Evolutionary conservation across 2,797 vertebrate genomes (phyloP).

Genomic region (Crocodylus rhombifer): DNA sequence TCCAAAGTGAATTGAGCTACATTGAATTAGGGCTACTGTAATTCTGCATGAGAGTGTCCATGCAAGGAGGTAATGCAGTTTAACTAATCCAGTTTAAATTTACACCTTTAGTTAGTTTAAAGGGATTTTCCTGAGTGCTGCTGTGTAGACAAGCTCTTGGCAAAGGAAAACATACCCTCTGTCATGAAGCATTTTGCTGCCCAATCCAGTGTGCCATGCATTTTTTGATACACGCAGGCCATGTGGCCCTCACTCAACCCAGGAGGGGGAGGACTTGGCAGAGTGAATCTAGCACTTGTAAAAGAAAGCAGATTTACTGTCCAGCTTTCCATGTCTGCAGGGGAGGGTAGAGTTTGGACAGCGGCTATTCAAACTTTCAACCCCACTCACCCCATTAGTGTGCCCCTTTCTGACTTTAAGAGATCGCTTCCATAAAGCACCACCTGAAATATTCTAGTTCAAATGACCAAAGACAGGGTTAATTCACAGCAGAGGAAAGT

Average conservation of each 20-base stretch:
- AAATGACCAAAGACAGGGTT: accelerated
- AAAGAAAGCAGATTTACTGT: neutral
- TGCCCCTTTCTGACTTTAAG: neutral
- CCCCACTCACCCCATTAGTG: neutral
- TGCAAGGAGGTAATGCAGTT: too few relatives aligned
- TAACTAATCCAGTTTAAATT: too few relatives aligned
- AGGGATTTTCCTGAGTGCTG: too few relatives aligned
- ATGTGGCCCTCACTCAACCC: neutral
- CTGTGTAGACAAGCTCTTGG: too few relatives aligned
- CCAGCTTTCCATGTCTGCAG: neutral
- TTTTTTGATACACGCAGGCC: neutral
- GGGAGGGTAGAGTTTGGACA: neutral
- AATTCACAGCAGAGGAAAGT: neutral
- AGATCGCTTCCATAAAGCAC: neutral
- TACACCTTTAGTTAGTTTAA: too few relatives aligned
- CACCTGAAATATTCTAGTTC: neutral
- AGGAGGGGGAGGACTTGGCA: neutral
- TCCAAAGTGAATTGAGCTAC: too few relatives aligned
- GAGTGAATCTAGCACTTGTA: neutral
- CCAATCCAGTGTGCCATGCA: too few relatives aligned
- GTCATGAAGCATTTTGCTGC: neutral
- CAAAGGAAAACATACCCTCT: neutral
- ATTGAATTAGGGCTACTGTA: too few relatives aligned
- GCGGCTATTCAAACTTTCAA: neutral
- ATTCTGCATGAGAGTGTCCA: too few relatives aligned